Percentiles rank a stretch among this genome's conserved stretches.
These are phyloP conservation scores for Betta splendens DNA, from an alignment of 2,797 vertebrate genomes.

Conservation along the genomic window DNA sequence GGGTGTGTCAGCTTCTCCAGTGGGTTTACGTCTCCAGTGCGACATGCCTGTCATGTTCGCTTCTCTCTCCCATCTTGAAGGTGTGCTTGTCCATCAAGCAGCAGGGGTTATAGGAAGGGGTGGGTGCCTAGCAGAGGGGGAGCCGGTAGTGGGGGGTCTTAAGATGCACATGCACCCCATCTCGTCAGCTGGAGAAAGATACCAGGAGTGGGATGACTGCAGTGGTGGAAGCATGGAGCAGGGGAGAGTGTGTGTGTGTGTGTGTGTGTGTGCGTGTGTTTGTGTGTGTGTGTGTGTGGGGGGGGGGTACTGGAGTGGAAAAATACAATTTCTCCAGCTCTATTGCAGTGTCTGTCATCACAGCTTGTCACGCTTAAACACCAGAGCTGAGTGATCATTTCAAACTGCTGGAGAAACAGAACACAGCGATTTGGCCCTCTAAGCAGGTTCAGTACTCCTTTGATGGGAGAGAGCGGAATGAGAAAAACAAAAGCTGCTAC, in stretches of 20 bases:
- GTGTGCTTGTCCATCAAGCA: conserved; percentile 83
- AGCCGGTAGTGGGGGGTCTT: conserved; percentile 73
- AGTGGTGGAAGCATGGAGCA: conserved; percentile 42
- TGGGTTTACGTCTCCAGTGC: conserved; percentile 78
- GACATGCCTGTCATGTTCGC: conserved; percentile 80
- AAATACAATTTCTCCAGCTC: conserved; percentile 79
- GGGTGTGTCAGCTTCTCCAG: conserved; percentile 73
- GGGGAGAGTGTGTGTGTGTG: conserved; percentile 52
- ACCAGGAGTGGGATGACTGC: conserved; percentile 67
- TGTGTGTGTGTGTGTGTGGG: conserved; percentile 36
- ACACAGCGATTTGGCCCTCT: conserved; percentile 80
- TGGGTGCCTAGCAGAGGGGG: conserved; percentile 66
- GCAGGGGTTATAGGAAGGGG: conserved; percentile 70
- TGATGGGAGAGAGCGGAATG: conserved; percentile 69
- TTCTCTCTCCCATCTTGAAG: conserved; percentile 77
- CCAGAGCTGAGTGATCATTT: conserved; percentile 80
- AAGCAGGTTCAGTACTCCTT: conserved; percentile 80
- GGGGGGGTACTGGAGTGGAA: conserved; percentile 63
- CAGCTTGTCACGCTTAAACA: conserved; percentile 83
- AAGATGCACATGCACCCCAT: conserved; percentile 71
- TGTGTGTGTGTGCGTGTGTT: conserved; percentile 44
- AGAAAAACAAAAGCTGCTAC: conserved; percentile 73
- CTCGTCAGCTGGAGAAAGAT: conserved; percentile 73
- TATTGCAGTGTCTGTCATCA: conserved; percentile 85
- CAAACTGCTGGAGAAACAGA: conserved; percentile 82